These are phyloP conservation scores for Marronus borbonicus DNA, from an alignment of 2,888 invertebrate species.

Conservation along the genomic window DNA sequence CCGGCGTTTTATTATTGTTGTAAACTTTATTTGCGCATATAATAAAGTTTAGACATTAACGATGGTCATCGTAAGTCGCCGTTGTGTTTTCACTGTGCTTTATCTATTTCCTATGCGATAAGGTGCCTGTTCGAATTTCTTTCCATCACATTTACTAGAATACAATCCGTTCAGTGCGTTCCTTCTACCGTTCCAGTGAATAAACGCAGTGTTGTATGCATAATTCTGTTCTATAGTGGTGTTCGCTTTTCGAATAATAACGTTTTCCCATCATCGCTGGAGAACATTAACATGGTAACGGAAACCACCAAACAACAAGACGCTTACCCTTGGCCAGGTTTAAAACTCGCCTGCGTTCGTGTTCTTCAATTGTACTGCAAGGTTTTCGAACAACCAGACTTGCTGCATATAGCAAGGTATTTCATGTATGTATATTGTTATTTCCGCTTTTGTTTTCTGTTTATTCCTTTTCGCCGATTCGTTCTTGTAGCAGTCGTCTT, in stretches of 20 bases:
- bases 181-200: slow-evolving; percentile 23
- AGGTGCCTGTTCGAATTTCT: slow-evolving; percentile 43
- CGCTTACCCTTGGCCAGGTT: slow-evolving; percentile 82
- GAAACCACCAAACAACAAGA: slow-evolving; percentile 59
- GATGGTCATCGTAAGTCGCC: slow-evolving; percentile 28
- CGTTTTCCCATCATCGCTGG: slow-evolving; percentile 9
- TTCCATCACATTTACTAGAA: slow-evolving; percentile 25
- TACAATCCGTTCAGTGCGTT: slow-evolving; percentile 42
- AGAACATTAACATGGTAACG: slow-evolving; percentile 58
- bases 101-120: slow-evolving; percentile 50
- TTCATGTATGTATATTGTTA: slow-evolving; percentile 49
- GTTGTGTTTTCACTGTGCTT: slow-evolving; percentile 46
- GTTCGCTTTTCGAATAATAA: slow-evolving; percentile 26
- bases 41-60: slow-evolving; percentile 12
- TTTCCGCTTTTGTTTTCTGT: slow-evolving; percentile 41
- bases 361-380: slow-evolving; percentile 90
- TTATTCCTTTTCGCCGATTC: slow-evolving; percentile 5
- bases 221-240: slow-evolving; percentile 4
- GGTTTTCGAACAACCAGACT: slow-evolving; percentile 80
- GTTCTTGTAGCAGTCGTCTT: slow-evolving; percentile 24
- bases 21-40: slow-evolving; percentile 18
- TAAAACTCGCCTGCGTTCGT: slow-evolving; percentile 87
- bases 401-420: slow-evolving; percentile 57
- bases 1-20: slow-evolving; percentile 13
- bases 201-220: slow-evolving; percentile 10